These are phyloP conservation scores for Ochotona curzoniae DNA, from an alignment of 2,113 vertebrate species.

Conservation along the genomic window DNA sequence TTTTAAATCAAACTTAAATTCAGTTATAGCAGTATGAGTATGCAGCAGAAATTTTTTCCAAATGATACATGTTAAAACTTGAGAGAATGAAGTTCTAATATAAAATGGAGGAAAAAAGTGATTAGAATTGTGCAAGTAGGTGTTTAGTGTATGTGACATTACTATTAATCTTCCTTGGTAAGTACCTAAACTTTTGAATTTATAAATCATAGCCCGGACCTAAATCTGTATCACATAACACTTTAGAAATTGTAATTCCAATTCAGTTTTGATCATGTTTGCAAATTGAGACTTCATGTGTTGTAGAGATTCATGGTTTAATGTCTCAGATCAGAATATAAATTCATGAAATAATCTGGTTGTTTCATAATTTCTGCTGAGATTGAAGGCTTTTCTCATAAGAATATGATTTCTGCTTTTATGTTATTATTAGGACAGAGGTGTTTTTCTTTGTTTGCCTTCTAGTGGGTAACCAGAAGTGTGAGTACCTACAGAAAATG, in stretches of 20 bases:
- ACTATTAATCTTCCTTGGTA: neutral
- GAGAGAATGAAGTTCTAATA: neutral
- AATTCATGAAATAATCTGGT: neutral
- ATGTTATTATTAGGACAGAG: neutral
- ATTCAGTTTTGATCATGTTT: neutral
- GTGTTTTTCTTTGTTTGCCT: neutral
- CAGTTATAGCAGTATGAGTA: neutral
- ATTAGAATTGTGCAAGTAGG: neutral
- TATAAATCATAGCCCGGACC: neutral
- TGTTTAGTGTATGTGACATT: neutral
- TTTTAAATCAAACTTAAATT: slow-evolving; percentile 17
- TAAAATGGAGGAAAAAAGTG: neutral
- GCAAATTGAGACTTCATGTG: neutral
- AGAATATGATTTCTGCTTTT: neutral
- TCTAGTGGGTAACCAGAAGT: neutral
- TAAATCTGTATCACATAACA: neutral
- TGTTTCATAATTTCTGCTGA: neutral
- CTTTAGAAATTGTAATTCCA: neutral
- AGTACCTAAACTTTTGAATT: neutral
- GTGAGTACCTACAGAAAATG: neutral
- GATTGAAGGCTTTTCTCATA: neutral
- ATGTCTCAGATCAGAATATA: neutral
- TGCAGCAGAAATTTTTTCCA: neutral
- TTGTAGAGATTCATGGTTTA: neutral
- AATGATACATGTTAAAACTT: neutral